Conservation (phyloP, 2,113 vertebrate genomes). For the Suncus etruscus region DNA sequence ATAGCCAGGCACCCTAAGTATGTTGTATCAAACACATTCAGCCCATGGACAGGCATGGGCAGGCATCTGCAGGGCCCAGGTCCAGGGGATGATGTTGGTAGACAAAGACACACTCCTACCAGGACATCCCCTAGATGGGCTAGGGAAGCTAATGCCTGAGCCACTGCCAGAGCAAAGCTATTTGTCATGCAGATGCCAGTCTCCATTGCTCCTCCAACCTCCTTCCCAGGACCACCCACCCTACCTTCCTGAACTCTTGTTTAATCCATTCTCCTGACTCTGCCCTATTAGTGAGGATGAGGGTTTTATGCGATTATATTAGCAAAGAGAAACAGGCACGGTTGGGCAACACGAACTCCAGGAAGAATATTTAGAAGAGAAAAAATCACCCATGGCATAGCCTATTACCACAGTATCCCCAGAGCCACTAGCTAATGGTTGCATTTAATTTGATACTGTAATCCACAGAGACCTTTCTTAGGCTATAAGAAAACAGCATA, state of each 20-base stretch:
- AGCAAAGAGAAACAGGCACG: slow-evolving; percentile 69
- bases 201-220: not conserved
- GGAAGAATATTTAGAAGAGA: slow-evolving; percentile 65
- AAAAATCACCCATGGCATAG: slow-evolving; percentile 75
- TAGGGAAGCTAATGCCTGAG: not conserved
- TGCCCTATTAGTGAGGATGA: slow-evolving; percentile 66
- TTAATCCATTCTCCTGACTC: slow-evolving; percentile 65
- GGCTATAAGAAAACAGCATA: slow-evolving; percentile 77
- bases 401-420: slow-evolving; percentile 60
- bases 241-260: not conserved
- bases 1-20: not conserved
- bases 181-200: accelerated
- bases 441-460: slow-evolving; percentile 80
- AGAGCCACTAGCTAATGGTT: slow-evolving; percentile 67
- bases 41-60: not conserved
- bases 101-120: not conserved
- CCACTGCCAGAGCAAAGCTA: not conserved
- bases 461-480: slow-evolving; percentile 80
- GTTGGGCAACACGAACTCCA: slow-evolving; percentile 23
- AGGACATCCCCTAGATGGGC: not conserved
- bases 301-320: slow-evolving; percentile 70
- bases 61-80: not conserved
- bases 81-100: not conserved
- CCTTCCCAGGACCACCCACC: slow-evolving; percentile 32
- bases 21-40: not conserved